Conservation (phyloP, 2,888 invertebrate genomes). For the Sarcophaga variegata region DNA sequence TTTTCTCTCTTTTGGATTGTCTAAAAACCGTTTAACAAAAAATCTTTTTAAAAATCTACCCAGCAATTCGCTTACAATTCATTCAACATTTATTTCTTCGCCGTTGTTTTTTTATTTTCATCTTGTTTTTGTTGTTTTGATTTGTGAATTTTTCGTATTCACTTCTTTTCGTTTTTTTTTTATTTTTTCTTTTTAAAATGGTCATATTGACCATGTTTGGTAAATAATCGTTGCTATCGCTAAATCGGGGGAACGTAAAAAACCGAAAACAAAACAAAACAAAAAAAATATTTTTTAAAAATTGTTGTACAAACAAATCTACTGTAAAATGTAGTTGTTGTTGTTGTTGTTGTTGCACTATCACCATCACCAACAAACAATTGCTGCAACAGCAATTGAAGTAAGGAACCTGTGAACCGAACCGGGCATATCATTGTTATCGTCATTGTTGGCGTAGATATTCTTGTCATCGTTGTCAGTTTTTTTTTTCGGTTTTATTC, state of each 20-base stretch:
- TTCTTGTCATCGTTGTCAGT: slow-evolving; percentile 66
- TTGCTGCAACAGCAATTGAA: slow-evolving; percentile 32
- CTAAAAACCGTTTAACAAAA: slow-evolving; percentile 45
- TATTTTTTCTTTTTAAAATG: slow-evolving; percentile 43
- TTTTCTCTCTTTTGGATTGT: background rate
- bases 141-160: slow-evolving; percentile 24
- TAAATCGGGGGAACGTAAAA: slow-evolving; percentile 13
- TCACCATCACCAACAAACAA: slow-evolving; percentile 7
- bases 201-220: slow-evolving; percentile 77
- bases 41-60: slow-evolving; percentile 30
- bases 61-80: slow-evolving; percentile 66
- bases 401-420: slow-evolving; percentile 53
- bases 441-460: slow-evolving; percentile 58
- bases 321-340: slow-evolving; percentile 38
- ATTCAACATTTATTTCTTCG: slow-evolving; percentile 46
- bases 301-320: slow-evolving; percentile 34
- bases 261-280: slow-evolving; percentile 29
- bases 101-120: background rate
- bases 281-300: background rate
- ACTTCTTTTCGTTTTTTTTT: slow-evolving; percentile 13
- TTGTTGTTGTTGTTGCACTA: slow-evolving; percentile 37
- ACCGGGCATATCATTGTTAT: slow-evolving; percentile 61
- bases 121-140: slow-evolving; percentile 36
- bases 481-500: background rate
- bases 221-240: slow-evolving; percentile 69